Conservation (phyloP, 2,888 invertebrate species). For the Torymus tubicola region DNA sequence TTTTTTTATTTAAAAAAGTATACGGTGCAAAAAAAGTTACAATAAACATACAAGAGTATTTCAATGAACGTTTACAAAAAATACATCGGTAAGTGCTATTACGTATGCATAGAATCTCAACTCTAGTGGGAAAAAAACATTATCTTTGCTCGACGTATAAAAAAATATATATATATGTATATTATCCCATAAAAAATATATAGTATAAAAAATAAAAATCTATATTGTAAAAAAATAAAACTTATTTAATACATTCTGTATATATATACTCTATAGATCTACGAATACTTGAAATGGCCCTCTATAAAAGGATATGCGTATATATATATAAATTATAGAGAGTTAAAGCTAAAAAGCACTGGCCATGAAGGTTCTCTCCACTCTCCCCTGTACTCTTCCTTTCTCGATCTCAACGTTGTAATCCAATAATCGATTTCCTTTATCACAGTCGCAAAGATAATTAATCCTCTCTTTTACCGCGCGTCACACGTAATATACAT, state of each 20-base stretch:
- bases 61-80: conserved; percentile 58
- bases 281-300: not conserved
- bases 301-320: not conserved
- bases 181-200: no score
- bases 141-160: no score
- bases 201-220: not conserved
- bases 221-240: conserved; percentile 16
- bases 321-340: conserved; percentile 30
- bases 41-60: no score
- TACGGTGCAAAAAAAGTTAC: no score
- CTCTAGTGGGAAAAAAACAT: no score
- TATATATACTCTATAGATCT: not conserved
- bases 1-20: no score
- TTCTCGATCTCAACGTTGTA: conserved; percentile 42
- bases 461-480: conserved; percentile 38
- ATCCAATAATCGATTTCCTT: conserved; percentile 60
- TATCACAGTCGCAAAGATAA: conserved; percentile 65
- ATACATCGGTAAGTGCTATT: conserved; percentile 23
- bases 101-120: not conserved
- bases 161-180: no score
- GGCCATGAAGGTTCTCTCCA: conserved; percentile 34
- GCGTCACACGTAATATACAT: not conserved
- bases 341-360: conserved; percentile 54
- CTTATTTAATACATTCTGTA: conserved; percentile 15
- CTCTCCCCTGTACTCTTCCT: conserved; percentile 38